Percentiles rank a stretch among this genome's conserved stretches.
These are phyloP conservation scores for Acestrorhynchus altus DNA, from an alignment of 2,797 vertebrate species.

Conservation along the genomic window DNA sequence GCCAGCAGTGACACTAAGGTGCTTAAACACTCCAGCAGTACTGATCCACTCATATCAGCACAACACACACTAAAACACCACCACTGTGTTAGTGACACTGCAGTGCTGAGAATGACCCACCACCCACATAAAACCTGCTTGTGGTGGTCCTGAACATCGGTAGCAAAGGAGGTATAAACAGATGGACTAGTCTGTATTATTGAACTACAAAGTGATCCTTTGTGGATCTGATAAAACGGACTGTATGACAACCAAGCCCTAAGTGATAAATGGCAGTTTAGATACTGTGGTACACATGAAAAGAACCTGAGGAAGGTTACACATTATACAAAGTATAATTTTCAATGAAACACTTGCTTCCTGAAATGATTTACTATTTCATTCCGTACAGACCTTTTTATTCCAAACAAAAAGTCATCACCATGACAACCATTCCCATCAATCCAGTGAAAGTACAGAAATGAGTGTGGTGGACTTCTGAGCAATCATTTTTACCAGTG, in stretches of 20 bases:
- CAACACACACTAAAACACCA: too few relatives aligned
- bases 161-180: too few relatives aligned
- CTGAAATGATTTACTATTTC: slow-evolving; percentile 13
- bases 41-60: too few relatives aligned
- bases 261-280: background rate
- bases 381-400: slow-evolving; percentile 37
- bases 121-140: too few relatives aligned
- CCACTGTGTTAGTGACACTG: too few relatives aligned
- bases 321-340: background rate
- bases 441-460: slow-evolving; percentile 67
- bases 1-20: too few relatives aligned
- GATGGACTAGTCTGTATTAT: too few relatives aligned
- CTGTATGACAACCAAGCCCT: background rate
- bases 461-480: slow-evolving; percentile 47
- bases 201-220: too few relatives aligned
- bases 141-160: too few relatives aligned
- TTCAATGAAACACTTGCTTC: background rate
- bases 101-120: too few relatives aligned
- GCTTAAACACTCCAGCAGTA: too few relatives aligned
- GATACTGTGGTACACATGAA: background rate
- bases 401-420: slow-evolving; percentile 69
- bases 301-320: background rate
- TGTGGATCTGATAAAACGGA: too few relatives aligned
- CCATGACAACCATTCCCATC: slow-evolving; percentile 80
- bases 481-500: slow-evolving; percentile 27